Evolutionary conservation across 2,888 invertebrate genomes (phyloP), one percentile per base, ranked within the genome.

Genomic region (Achlya flavicornis): DNA sequence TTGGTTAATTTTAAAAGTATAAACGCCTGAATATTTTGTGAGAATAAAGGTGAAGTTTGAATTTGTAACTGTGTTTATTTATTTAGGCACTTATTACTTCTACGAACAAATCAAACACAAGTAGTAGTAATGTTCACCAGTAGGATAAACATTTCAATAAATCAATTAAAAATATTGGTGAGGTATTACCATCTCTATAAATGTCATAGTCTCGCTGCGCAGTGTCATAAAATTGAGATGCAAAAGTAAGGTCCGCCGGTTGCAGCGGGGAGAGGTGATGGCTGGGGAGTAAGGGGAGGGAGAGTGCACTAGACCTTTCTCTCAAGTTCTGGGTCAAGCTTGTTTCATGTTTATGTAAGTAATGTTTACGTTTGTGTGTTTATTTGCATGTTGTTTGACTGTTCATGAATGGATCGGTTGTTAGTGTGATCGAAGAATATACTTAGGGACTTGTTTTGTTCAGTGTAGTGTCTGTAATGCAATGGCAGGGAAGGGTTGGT

Each of bases 301-400:
- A 69, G 63, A 68, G 64, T 68, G 76, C 76, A 79, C 85, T 87
- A 86, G 87, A 89, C 92, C 91, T 93, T 93, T 93, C 93, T 92
- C 91, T 76, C 88, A 92, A 91, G 92, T 93, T 92, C 92, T 92
- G 86, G 92, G 92, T 92, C 92, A 90, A 69, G 73, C 62, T 53
- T 19, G 35, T 58, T 41, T 41, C 63, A 53, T 71, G 80, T 87
- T 87, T 88, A 90, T 85, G 85, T 85, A 88, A 87, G 86, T 74
- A 53, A 8, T 77, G 74, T 84, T 80, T 80, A n/a, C 38, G 81
- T 70, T 53, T 53, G 53, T 72, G 74, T 83, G 79, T 80, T 16
- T 11, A 19, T 41, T 33, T 41, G 19, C 41, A 59, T 84, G 81
- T 78, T 77, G 76, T 73, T 76, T 74, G 70, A 70, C 70, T 72